Conservation (phyloP, 2,888 invertebrate species). For the Drosophila rellima region DNA sequence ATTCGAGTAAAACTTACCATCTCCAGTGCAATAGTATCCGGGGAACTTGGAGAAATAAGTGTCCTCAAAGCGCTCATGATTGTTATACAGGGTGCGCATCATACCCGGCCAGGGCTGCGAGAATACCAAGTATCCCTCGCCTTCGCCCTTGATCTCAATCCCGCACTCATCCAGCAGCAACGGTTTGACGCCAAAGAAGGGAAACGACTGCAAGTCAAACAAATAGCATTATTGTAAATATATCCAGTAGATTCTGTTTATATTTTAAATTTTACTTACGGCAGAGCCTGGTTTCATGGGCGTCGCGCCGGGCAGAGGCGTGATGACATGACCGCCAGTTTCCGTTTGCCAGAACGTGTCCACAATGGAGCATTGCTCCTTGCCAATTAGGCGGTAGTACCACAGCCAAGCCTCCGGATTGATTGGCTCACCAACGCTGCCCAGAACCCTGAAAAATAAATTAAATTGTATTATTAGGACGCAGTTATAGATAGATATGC, state of each 20-base stretch:
- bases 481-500: neutral
- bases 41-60: conserved; percentile 98
- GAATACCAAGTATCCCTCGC: conserved; percentile 98
- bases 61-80: conserved; percentile 95
- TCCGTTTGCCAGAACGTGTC: conserved; percentile 99
- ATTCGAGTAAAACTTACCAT: conserved; percentile 89
- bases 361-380: conserved; percentile 94
- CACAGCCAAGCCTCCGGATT: conserved; percentile 99
- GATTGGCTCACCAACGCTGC: conserved; percentile 99
- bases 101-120: conserved; percentile 99
- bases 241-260: neutral
- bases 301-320: conserved; percentile 97
- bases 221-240: neutral
- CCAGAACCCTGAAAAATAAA: conserved; percentile 90
- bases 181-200: conserved; percentile 98
- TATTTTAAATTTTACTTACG: conserved; percentile 87
- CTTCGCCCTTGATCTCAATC: conserved; percentile 92
- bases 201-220: conserved; percentile 91
- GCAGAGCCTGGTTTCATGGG: conserved; percentile 99
- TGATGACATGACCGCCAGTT: conserved; percentile 98
- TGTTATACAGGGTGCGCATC: conserved; percentile 97
- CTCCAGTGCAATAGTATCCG: conserved; percentile 99
- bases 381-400: conserved; percentile 95
- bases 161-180: conserved; percentile 95
- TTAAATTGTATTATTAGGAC: neutral